phyloP scores from a whole-genome alignment of 2,888 invertebrate species.

The Phanerotoma sp. region DNA sequence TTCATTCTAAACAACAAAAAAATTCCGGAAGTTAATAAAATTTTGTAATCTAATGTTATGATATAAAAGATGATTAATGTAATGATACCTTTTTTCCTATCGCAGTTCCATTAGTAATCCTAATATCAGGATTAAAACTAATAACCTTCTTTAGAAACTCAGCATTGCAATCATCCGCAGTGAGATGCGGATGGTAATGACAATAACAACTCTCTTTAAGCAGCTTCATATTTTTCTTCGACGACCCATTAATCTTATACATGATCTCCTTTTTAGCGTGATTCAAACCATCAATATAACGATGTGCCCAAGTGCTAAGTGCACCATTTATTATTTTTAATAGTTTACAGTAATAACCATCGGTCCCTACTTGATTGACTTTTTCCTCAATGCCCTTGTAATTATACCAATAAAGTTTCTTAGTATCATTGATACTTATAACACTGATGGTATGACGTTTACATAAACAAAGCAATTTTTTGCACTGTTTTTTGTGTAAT shows the following conservation, averaged over 20 bases:
- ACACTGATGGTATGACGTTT: constrained; percentile 53
- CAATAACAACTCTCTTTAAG: constrained; percentile 55
- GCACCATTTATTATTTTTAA: constrained; percentile 50
- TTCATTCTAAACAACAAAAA: too few species aligned
- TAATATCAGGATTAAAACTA: constrained; percentile 41
- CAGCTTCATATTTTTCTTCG: constrained; percentile 54
- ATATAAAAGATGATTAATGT: too few species aligned
- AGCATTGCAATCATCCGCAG: constrained; percentile 86
- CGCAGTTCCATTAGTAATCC: constrained; percentile 20
- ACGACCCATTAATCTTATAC: constrained; percentile 54
- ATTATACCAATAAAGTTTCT: constrained; percentile 54
- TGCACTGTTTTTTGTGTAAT: constrained; percentile 48
- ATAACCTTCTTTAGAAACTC: constrained; percentile 82
- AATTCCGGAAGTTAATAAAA: too few species aligned
- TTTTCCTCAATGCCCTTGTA: constrained; percentile 53
- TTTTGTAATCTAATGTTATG: too few species aligned
- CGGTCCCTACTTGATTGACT: constrained; percentile 48
- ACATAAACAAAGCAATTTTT: constrained; percentile 52
- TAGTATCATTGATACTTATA: constrained; percentile 52
- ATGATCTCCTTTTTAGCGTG: constrained; percentile 48
- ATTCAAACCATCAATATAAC: constrained; percentile 50
- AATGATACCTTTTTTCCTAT: constrained; percentile 10
- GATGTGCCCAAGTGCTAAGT: constrained; percentile 49
- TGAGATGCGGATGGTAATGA: constrained; percentile 83
- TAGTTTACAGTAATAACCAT: constrained; percentile 53